Base-by-base conservation (phyloP, 2,113 vertebrate species). In the Cacatua alba region DNA sequence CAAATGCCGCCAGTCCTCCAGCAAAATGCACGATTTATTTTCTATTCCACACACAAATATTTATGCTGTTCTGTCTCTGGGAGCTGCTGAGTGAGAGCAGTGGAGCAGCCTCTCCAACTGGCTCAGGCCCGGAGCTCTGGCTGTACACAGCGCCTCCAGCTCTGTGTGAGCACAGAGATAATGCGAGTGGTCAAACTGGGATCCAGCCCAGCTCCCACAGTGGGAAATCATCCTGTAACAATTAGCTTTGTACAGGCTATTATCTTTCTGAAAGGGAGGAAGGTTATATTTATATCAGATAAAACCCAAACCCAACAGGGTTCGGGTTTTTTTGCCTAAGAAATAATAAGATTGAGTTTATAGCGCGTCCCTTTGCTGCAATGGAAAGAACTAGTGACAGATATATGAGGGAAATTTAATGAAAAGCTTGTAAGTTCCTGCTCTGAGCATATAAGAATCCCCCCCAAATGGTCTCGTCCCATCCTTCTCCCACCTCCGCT, bases 1-100 rank as follows among this genome's bases (percentile, higher is more conserved):
- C 82, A 96, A 97, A 90, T 60, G 87, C 76, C 16, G 3, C 71
- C 75, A 90, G 43, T 71, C 82, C 79, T 94, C 79, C 62, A 67
- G 90, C 25, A 90, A 88, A 94, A 96, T 26, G 29, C 44, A 81
- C 5, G 11, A 9, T 93, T 85, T 86, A 59, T 94, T 92, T 92
- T 62, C 46, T 82, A 0, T 60, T 80, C 71, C 82, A 39, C 64
- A 63, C 71, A 77, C 60, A 86, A 86, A 70, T 90, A 90, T 88
- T 94, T 95, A 72, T 89, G 77, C 83, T 84, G 65, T 68, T 91
- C 89, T 72, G 65, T 26, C 74, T 86, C 31, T 39, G 67, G 76
- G 69, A 86, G 57, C 90, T 88, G 68, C 87, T 67, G 71, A 68
- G 74, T 21, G 79, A 81, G 65, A 53, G 68, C 51, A 77, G 55